phyloP scores from a whole-genome alignment of 1,140 invertebrate species.

The Solenopsis invicta region DNA sequence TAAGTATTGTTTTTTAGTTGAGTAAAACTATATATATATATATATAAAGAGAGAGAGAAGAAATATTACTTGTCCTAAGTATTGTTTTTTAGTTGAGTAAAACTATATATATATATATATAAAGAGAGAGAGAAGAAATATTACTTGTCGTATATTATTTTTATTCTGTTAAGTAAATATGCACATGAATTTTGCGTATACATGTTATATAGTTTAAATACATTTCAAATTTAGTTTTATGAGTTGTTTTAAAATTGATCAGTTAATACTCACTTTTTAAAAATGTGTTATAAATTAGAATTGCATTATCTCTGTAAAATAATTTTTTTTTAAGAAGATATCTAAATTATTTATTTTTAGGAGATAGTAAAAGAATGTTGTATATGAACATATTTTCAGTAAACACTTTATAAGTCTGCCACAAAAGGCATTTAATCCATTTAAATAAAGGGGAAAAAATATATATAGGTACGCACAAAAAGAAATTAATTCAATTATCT shows the following conservation, averaged over 20 bases:
- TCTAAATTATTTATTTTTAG: not conserved
- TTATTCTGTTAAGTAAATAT: not conserved
- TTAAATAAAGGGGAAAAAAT: not conserved
- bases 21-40: not conserved
- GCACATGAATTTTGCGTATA: not conserved
- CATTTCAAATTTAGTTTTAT: not conserved
- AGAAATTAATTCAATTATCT: not conserved
- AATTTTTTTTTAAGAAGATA: not conserved
- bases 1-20: constrained; percentile 11
- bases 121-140: not conserved
- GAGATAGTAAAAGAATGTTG: not conserved
- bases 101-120: no score
- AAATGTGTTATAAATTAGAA: not conserved
- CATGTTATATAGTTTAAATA: not conserved
- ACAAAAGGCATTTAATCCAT: not conserved
- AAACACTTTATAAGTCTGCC: not conserved
- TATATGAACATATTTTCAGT: not conserved
- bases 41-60: no score
- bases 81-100: not conserved
- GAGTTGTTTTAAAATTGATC: not conserved
- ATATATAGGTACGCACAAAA: not conserved
- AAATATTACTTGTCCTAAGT: constrained; percentile 3
- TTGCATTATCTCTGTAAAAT: not conserved
- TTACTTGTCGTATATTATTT: constrained; percentile 6
- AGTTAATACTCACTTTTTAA: not conserved